Evolutionary conservation across 2,113 vertebrate species (phyloP), one percentile per base, ranked within the genome.

Genomic region (Mus pahari): DNA sequence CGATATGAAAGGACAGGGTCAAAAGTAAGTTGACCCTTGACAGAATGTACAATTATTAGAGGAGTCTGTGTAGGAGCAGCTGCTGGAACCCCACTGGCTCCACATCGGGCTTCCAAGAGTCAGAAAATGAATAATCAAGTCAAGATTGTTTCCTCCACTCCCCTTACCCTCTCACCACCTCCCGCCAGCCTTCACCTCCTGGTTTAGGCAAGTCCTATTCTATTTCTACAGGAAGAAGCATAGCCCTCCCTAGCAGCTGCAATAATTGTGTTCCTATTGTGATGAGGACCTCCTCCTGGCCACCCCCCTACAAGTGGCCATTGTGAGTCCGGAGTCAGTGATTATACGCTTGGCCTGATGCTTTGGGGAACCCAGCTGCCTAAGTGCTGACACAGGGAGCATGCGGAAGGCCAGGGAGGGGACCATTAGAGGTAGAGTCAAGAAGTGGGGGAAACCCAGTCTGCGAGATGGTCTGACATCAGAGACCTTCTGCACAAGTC

Each of bases 401-500:
- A 39, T 95, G 92, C 1, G 48, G 95, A 96, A 94, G 94, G 5
- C 39, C 7, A 33, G 94, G 17, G 97, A 95, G 55, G 93, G 97
- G 96, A n/a, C 64, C 33, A 8, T 66, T 39, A 42, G 92, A 90
- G 93, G 90, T 95, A 68, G 84, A 93, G 91, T 75, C 71, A 53
- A 86, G 91, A 90, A 84, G 92, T 93, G 86, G 84, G 28, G 96
- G 92, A 74, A 50, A 17, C 17, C 96, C 97, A 96, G 98, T 97
- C 99, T 99, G 98, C 82, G 98, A 98, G 98, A 98, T 97, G 98
- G 98, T 98, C 96, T 71, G 89, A 98, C 98, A 99, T 98, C 98
- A 98, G 98, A 99, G 98, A 98, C 98, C 98, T 98, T 99, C 98
- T 98, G 98, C 99, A 99, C 98, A 98, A 99, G 99, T 99, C 99